These are phyloP conservation scores for Clytia hemisphaerica DNA, from an alignment of 30 jellyfish, hydroid and myxozoan species.

Conservation along the genomic window DNA sequence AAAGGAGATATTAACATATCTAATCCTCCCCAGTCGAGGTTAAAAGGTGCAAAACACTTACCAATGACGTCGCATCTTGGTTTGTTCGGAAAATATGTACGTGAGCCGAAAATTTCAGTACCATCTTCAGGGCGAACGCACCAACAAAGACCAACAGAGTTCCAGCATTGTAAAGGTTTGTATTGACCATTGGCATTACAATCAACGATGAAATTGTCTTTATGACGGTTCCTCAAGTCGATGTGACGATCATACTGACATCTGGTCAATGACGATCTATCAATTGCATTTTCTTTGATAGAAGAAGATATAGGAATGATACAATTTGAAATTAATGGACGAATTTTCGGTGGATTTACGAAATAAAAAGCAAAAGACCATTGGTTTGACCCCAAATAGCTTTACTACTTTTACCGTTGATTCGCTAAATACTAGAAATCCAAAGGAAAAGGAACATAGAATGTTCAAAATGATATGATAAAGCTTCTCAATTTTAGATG, in stretches of 20 bases:
- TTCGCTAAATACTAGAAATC: too few relatives aligned
- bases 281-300: not conserved
- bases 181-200: conserved; percentile 59
- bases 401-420: too few relatives aligned
- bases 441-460: too few relatives aligned
- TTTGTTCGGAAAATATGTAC: conserved; percentile 26
- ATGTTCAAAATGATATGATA: too few relatives aligned
- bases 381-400: too few relatives aligned
- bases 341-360: too few relatives aligned
- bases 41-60: not conserved
- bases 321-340: too few relatives aligned
- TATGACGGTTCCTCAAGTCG: not conserved
- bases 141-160: conserved; percentile 61
- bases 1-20: not conserved
- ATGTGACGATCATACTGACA: not conserved
- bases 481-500: too few relatives aligned
- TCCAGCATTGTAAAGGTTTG: conserved; percentile 75
- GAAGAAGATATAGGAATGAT: too few relatives aligned
- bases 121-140: conserved; percentile 69
- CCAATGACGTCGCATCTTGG: conserved; percentile 9
- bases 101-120: conserved; percentile 28
- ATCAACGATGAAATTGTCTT: conserved; percentile 1
- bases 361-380: too few relatives aligned
- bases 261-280: not conserved
- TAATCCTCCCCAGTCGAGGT: not conserved